phyloP scores from a whole-genome alignment of 2,113 vertebrate species.

The Tamias sibiricus region DNA sequence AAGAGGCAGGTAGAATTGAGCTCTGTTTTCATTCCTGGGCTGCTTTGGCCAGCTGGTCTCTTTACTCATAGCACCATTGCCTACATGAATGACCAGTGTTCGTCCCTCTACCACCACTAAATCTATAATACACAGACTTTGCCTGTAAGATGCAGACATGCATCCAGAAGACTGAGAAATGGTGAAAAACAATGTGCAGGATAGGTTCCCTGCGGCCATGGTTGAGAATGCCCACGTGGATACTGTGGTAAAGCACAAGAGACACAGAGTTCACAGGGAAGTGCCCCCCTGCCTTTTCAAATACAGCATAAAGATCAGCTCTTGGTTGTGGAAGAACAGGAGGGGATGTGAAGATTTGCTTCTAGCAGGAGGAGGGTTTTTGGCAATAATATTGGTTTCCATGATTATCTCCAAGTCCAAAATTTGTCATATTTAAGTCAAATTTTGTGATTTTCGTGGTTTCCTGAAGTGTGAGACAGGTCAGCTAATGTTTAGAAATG shows the following conservation, averaged over 20 bases:
- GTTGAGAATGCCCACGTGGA: neutral
- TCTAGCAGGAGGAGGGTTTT: neutral
- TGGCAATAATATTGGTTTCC: slow-evolving; percentile 6
- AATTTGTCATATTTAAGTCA: neutral
- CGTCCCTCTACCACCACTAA: no score
- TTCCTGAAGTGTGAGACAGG: slow-evolving; percentile 46
- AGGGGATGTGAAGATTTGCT: neutral
- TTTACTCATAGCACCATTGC: neutral
- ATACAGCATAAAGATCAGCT: neutral
- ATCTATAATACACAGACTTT: neutral
- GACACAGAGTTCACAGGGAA: neutral
- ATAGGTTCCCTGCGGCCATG: neutral
- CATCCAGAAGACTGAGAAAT: neutral
- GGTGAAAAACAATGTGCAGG: neutral
- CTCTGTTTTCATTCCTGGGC: neutral
- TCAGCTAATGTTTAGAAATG: slow-evolving; percentile 49
- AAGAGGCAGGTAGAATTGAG: neutral
- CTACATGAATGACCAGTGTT: no score
- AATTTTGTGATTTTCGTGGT: slow-evolving; percentile 39
- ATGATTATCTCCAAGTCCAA: neutral
- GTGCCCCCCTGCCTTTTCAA: neutral
- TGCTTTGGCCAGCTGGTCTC: neutral
- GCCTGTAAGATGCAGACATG: neutral
- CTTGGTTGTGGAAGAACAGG: neutral
- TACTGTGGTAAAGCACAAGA: neutral